Percentiles rank a stretch among this genome's conserved stretches.
Conservation (phyloP, 2,113 vertebrate species). For the Mesoclemmys tuberculata region DNA sequence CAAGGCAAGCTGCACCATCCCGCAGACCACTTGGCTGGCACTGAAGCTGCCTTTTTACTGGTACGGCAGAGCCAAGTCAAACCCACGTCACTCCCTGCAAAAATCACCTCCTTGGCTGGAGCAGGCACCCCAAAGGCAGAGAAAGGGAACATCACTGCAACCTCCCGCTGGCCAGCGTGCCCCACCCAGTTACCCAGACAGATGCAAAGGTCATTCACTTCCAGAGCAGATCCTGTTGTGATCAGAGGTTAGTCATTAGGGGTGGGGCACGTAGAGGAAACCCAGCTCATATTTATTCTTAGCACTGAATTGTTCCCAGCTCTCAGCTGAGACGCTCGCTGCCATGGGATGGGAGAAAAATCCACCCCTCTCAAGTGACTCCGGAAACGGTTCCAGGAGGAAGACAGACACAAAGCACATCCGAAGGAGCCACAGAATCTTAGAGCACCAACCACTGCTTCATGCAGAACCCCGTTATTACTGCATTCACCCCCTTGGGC, state of each 20-base stretch:
- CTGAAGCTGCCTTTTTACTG: neutral
- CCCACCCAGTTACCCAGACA: neutral
- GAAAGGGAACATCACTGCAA: neutral
- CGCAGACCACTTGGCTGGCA: neutral
- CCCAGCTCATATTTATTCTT: neutral
- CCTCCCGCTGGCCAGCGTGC: fast-evolving
- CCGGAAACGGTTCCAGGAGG: neutral
- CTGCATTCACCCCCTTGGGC: neutral
- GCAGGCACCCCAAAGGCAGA: neutral
- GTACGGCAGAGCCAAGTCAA: neutral
- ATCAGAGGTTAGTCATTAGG: neutral
- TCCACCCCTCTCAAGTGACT: neutral
- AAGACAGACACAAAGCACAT: fast-evolving
- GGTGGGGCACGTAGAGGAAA: neutral
- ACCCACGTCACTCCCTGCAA: neutral
- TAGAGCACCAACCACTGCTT: neutral
- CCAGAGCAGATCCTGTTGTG: neutral
- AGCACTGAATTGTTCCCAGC: neutral
- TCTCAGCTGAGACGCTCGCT: neutral
- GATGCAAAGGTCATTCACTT: neutral
- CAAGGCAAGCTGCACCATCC: neutral
- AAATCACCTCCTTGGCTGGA: neutral
- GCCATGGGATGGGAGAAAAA: neutral
- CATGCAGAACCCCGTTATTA: neutral
- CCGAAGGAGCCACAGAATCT: neutral